Evolutionary conservation across 2,888 invertebrate species (phyloP).

Genomic region (Cybosia mesomella): DNA sequence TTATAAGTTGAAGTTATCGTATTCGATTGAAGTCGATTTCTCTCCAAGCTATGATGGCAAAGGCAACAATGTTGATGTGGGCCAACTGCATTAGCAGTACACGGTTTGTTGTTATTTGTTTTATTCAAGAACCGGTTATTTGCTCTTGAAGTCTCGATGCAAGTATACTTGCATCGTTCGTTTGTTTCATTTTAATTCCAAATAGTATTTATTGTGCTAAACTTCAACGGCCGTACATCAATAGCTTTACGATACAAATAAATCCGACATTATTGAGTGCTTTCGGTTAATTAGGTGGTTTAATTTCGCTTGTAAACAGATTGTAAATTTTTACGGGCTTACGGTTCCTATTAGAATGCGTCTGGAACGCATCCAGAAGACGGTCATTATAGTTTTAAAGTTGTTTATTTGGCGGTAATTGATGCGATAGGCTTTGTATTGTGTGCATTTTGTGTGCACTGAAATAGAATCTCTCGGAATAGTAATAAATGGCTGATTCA

Average conservation of each 20-base stretch:
- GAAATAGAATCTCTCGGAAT: conserved; percentile 37
- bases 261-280: conserved; percentile 34
- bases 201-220: background rate
- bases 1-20: background rate
- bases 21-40: conserved; percentile 36
- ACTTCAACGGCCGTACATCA: background rate
- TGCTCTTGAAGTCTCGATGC: background rate
- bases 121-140: conserved; percentile 3
- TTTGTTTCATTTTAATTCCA: background rate
- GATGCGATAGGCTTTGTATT: conserved; percentile 33
- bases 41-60: conserved; percentile 28
- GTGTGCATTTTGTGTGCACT: conserved; percentile 26
- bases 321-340: conserved; percentile 38
- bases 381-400: conserved; percentile 36
- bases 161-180: background rate
- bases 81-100: conserved; percentile 22
- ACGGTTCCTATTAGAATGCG: conserved; percentile 39
- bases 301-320: conserved; percentile 46
- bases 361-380: conserved; percentile 44
- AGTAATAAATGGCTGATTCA: conserved; percentile 30
- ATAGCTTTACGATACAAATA: conserved; percentile 29
- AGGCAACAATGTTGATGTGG: conserved; percentile 7
- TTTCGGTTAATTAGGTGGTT: conserved; percentile 38
- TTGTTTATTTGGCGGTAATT: conserved; percentile 41
- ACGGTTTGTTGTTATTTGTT: conserved; percentile 21